Percentiles rank a stretch among this genome's conserved stretches.
phyloP scores from a whole-genome alignment of 2,888 invertebrate species.

The Endotricha flammealis region DNA sequence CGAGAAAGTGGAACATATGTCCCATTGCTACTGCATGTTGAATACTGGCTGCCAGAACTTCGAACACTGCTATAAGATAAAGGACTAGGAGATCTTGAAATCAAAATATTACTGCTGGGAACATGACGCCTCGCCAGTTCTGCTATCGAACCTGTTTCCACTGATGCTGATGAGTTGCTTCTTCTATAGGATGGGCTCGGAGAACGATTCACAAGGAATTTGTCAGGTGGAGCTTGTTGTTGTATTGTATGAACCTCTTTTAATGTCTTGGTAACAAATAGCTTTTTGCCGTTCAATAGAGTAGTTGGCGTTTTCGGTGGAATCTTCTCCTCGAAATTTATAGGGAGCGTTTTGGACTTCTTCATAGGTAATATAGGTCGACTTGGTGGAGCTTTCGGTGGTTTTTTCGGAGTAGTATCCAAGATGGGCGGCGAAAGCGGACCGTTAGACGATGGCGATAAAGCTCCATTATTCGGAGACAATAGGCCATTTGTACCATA shows the following conservation, averaged over 20 bases:
- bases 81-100: slow-evolving; percentile 80
- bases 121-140: slow-evolving; percentile 67
- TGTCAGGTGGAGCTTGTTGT: slow-evolving; percentile 39
- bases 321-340: slow-evolving; percentile 61
- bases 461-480: slow-evolving; percentile 17
- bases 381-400: slow-evolving; percentile 56
- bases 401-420: slow-evolving; percentile 65
- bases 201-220: slow-evolving; percentile 46
- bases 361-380: slow-evolving; percentile 64
- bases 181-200: slow-evolving; percentile 61
- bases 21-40: slow-evolving; percentile 68
- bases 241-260: slow-evolving; percentile 64
- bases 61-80: slow-evolving; percentile 58
- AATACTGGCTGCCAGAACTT: slow-evolving; percentile 65
- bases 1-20: slow-evolving; percentile 63
- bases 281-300: slow-evolving; percentile 53
- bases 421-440: slow-evolving; percentile 58
- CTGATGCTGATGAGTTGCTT: slow-evolving; percentile 55
- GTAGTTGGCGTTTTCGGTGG: slow-evolving; percentile 47
- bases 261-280: slow-evolving; percentile 62
- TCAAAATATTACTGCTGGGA: slow-evolving; percentile 43
- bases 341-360: slow-evolving; percentile 68
- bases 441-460: slow-evolving; percentile 49
- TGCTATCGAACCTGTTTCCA: slow-evolving; percentile 71
- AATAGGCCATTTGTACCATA: slow-evolving; percentile 25